Evolutionary conservation across 1,140 invertebrate genomes (phyloP), one percentile per base, ranked within the genome.

Genomic region (Habropoda laboriosa): DNA sequence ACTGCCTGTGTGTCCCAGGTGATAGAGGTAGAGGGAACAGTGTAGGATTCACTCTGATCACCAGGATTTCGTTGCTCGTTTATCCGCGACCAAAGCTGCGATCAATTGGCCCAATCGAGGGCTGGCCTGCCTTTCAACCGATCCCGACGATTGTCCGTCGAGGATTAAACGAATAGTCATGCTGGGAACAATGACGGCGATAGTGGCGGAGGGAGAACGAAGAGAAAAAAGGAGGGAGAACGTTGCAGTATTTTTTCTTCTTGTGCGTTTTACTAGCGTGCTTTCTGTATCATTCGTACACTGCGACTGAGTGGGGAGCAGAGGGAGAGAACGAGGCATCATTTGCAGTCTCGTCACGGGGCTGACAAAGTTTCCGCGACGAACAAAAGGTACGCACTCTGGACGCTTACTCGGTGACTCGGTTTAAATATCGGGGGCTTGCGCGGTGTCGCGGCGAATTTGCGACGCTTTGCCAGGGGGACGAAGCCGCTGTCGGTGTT

Each of bases 401-500:
- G 35, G 27, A 13, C 35, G 57, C 13, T 35, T 27, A 38, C 58
- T 40, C 57, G 16, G 55, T 35, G 53, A 1, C 57, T 45, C 68
- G 53, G 79, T 86, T 86, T 84, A 80, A 87, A 86, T 86, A 76
- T 85, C 64, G 75, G 80, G 76, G 74, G 80, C 66, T 83, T 82
- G 82, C 82, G 85, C 82, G 70, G 60, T 81, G 32, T 16, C 35
- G 21, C 30, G 12, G 13, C 55, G 30, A 27, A 32, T 42, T 57
- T 45, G 40, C 45, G 42, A 30, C 32, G 51, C 49, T 76, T n/a
- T n/a, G 51, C 3, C 24, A 30, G 58, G 38, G n/a, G 24, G 51
- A 7, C n/a, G 21, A 0, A 40, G 63, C 32, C 49, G 8, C 6
- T 12, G 60, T 80, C 30, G 58, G n/a, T n/a, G n/a, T n/a, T n/a